Percentiles rank a stretch among this genome's conserved stretches.
Evolutionary conservation across 2,113 vertebrate genomes (phyloP).

Genomic region (Emydura subglobosa): DNA sequence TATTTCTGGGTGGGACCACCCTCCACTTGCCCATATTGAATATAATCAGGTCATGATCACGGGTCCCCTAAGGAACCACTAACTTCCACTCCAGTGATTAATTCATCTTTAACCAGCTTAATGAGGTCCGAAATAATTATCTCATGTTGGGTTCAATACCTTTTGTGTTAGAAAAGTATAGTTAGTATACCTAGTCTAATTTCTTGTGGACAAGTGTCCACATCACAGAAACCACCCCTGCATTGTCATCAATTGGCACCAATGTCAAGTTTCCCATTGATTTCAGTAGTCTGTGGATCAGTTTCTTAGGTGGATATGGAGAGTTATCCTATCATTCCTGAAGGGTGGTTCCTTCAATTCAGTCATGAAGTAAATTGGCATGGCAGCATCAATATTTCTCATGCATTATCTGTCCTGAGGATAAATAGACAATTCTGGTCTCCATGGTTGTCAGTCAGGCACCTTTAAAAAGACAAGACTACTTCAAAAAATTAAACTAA

Average conservation of each 20-base stretch:
- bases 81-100: not conserved
- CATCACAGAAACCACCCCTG: not conserved
- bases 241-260: not conserved
- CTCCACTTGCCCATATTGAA: not conserved
- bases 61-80: not conserved
- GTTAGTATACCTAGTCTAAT: not conserved
- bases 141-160: not conserved
- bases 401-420: not conserved
- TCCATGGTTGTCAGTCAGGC: not conserved
- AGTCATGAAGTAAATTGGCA: not conserved
- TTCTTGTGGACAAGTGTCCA: not conserved
- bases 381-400: not conserved
- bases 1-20: not conserved
- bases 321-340: not conserved
- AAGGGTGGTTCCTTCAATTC: not conserved
- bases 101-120: not conserved
- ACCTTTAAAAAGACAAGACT: not conserved
- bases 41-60: not conserved
- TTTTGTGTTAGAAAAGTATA: not conserved
- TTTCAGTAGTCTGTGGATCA: not conserved
- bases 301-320: not conserved
- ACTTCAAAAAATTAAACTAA: not conserved
- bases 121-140: not conserved
- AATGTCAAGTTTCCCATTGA: not conserved
- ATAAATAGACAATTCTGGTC: not conserved